phyloP scores from a whole-genome alignment of 2,888 invertebrate species.

The Caenorhabditis sp. region DNA sequence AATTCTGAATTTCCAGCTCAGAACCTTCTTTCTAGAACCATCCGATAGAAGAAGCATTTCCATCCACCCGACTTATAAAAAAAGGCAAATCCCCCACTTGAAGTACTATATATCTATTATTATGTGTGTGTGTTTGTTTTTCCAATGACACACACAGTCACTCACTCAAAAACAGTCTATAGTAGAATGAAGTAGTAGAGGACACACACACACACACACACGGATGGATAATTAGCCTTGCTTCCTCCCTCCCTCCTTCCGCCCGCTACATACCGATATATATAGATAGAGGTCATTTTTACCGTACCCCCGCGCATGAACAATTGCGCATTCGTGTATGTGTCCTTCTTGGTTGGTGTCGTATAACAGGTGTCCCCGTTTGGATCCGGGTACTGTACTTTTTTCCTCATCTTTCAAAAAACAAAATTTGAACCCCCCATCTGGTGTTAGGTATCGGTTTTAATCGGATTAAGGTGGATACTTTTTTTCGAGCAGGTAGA shows the following conservation, averaged over 20 bases:
- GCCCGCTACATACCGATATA: conserved; percentile 2
- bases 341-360: not conserved
- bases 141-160: not conserved
- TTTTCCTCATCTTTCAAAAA: conserved; percentile 8
- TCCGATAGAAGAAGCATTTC: too few species aligned
- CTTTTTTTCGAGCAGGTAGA: too few species aligned
- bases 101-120: not conserved
- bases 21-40: too few species aligned
- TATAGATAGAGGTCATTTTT: conserved; percentile 37
- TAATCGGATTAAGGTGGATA: conserved; percentile 1
- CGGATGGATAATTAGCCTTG: conserved; percentile 28
- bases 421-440: not conserved
- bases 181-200: conserved; percentile 6
- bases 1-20: too few species aligned
- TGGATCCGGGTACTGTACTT: conserved; percentile 20
- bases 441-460: conserved; percentile 5
- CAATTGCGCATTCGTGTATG: not conserved
- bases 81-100: not conserved
- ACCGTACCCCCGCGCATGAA: conserved; percentile 5
- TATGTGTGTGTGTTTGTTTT: conserved; percentile 2
- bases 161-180: conserved; percentile 21
- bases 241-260: conserved; percentile 11
- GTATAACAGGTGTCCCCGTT: not conserved
- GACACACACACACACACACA: too few species aligned
- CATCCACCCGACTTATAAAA: not conserved